These are phyloP conservation scores for Plodia interpunctella DNA, from an alignment of 1,140 invertebrate genomes.

Conservation along the genomic window DNA sequence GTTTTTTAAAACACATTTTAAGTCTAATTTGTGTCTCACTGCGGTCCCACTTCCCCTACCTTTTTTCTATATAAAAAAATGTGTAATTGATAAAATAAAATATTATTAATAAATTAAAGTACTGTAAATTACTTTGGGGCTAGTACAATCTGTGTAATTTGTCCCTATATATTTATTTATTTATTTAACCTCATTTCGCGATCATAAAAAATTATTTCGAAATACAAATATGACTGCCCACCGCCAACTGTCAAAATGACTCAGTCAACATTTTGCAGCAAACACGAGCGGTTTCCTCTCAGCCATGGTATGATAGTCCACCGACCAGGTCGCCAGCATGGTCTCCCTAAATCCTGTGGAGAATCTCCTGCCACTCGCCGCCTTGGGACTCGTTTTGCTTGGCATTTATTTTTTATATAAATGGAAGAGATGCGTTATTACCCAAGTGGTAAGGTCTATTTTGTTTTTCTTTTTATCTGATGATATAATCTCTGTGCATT, in stretches of 20 bases:
- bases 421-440: slow-evolving; percentile 32
- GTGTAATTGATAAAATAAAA: too few species aligned
- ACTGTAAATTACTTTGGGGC: too few species aligned
- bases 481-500: too few species aligned
- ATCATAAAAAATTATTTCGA: not conserved
- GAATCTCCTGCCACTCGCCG: slow-evolving; percentile 19
- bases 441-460: not conserved
- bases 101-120: too few species aligned
- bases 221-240: not conserved
- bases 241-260: not conserved
- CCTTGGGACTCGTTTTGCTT: slow-evolving; percentile 42
- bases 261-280: not conserved
- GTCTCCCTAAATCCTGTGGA: slow-evolving; percentile 32
- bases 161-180: too few species aligned
- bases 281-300: not conserved
- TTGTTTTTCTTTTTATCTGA: too few species aligned
- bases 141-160: too few species aligned
- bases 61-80: too few species aligned
- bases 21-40: too few species aligned
- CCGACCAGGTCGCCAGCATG: not conserved
- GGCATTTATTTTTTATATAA: slow-evolving; percentile 34
- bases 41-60: too few species aligned
- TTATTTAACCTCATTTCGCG: not conserved
- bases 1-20: too few species aligned
- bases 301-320: not conserved